Evolutionary conservation across 2,888 invertebrate genomes (phyloP), one percentile per base, ranked within the genome.

Genomic region (Eupithecia centaureata): DNA sequence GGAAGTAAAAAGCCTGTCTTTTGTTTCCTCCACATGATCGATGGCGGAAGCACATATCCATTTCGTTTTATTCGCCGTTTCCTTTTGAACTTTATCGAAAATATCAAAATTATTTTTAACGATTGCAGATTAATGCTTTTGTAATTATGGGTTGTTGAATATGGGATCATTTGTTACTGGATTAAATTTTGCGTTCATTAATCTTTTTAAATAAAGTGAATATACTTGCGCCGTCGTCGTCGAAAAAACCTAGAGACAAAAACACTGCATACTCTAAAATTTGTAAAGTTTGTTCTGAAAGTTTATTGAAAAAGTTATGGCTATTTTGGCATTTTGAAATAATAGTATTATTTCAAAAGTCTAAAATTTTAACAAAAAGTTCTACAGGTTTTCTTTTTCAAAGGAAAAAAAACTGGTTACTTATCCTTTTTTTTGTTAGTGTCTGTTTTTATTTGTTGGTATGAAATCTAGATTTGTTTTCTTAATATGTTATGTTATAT

Each of bases 11-110:
- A 77, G 72, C 72, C 74, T 65, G 71, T 80, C 81, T 86, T 56
- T 87, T 88, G 86, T 89, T 85, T 86, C 81, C 77, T 79, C 77
- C 74, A 72, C 76, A 81, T 86, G 89, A 91, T 92, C 87, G 83
- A 90, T 90, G 83, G 90, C 90, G 92, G 92, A 92, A 90, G 84
- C 82, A 77, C 74, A 81, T 83, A 85, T 82, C 83, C 79, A 76
- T 82, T 82, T 82, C 78, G 76, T 86, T 84, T 86, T 86, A 87
- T 88, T 87, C 79, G 83, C 85, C 86, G 88, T 88, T 86, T 91
- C 91, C 91, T 86, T 75, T 79, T 74, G 80, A 82, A 84, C 79
- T 82, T 84, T 83, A 67, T 72, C 78, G 80, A 82, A 80, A 76
- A 76, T 81, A 80, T 76, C 78, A 79, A 72, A 76, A 79, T 75